Evolutionary conservation across 2,113 vertebrate species (phyloP).

Genomic region (Nerophis lumbriciformis): DNA sequence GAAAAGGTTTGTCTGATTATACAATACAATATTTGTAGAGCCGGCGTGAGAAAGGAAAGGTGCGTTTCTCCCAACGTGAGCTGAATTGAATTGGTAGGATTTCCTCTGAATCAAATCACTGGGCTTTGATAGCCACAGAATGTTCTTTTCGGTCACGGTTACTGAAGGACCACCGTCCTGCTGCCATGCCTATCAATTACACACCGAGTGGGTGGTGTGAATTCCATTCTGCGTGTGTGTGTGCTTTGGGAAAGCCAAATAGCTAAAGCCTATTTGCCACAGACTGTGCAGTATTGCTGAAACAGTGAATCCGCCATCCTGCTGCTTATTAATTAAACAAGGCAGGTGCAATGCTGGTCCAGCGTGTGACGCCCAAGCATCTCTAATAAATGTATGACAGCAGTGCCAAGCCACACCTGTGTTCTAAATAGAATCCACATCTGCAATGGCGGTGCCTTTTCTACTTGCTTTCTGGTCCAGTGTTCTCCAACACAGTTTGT

Average conservation of each 20-base stretch:
- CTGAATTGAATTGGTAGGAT: constrained; percentile 44
- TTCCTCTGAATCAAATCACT: constrained; percentile 55
- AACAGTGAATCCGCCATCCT: not conserved
- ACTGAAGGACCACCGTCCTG: constrained; percentile 44
- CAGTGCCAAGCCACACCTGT: constrained; percentile 1
- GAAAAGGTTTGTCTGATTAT: constrained; percentile 16
- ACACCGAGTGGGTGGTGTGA: constrained; percentile 19
- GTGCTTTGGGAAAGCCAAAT: not conserved
- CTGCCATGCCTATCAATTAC: constrained; percentile 25
- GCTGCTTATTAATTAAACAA: constrained; percentile 2
- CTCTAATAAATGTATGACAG: constrained; percentile 2
- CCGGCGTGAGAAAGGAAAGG: constrained; percentile 5
- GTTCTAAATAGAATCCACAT: not conserved
- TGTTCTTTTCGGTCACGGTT: constrained; percentile 38
- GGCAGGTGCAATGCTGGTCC: no score
- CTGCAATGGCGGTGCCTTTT: not conserved
- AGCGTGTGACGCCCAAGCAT: not conserved
- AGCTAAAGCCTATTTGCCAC: not conserved
- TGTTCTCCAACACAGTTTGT: not conserved
- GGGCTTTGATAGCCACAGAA: constrained; percentile 24
- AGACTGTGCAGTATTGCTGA: not conserved
- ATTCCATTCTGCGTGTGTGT: not conserved
- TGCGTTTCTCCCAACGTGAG: constrained; percentile 32
- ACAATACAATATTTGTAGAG: not conserved
- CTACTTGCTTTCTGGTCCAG: not conserved